Evolutionary conservation across 2,888 invertebrate species (phyloP).

Genomic region (Heteropelma amictum): DNA sequence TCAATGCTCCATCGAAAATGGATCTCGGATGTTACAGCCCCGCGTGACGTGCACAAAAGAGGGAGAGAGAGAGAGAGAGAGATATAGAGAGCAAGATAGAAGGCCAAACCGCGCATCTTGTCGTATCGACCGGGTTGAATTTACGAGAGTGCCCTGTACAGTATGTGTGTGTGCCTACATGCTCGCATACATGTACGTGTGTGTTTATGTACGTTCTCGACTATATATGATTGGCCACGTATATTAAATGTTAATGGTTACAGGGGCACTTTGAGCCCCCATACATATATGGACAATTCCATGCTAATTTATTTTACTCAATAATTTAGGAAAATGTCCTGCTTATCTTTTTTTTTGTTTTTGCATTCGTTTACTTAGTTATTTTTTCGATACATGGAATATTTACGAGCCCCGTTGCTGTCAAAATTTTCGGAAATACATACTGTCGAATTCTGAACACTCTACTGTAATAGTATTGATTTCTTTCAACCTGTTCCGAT

Average conservation of each 20-base stretch:
- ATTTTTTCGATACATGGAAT: too few species aligned
- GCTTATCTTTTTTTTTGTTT: too few species aligned
- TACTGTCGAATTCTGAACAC: too few species aligned
- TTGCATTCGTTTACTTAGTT: too few species aligned
- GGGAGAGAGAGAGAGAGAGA: slow-evolving; percentile 62
- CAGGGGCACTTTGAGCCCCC: slow-evolving; percentile 14
- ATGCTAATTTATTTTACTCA: too few species aligned
- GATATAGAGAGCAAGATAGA: slow-evolving; percentile 65
- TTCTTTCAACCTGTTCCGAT: slow-evolving; percentile 3
- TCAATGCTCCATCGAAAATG: slow-evolving; percentile 36
- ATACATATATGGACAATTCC: not conserved
- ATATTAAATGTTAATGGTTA: slow-evolving; percentile 50
- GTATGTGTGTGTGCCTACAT: too few species aligned
- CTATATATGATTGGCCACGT: slow-evolving; percentile 42
- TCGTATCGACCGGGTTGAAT: slow-evolving; percentile 65
- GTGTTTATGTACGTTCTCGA: slow-evolving; percentile 13
- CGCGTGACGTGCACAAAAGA: slow-evolving; percentile 27
- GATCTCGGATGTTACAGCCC: slow-evolving; percentile 29
- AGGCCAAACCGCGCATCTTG: slow-evolving; percentile 63
- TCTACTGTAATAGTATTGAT: too few species aligned
- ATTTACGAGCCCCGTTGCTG: too few species aligned
- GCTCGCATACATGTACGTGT: too few species aligned
- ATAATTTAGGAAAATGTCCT: too few species aligned
- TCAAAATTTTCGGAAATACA: not conserved
- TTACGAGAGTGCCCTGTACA: slow-evolving; percentile 58